phyloP scores from a whole-genome alignment of 2,888 invertebrate species.

The Synanthedon andrenaeformis region DNA sequence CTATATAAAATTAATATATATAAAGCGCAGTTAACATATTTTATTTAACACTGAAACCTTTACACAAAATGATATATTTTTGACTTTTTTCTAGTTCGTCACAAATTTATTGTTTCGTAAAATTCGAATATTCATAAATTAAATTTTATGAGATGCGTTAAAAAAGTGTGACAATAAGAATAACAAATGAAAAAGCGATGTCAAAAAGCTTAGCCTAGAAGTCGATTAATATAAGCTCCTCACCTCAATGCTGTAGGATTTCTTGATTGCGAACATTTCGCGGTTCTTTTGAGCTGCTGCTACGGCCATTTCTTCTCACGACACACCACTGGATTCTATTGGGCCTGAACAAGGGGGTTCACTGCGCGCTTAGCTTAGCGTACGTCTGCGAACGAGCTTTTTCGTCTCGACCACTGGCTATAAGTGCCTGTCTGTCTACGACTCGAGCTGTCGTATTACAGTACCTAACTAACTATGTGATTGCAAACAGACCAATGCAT shows the following conservation, averaged over 20 bases:
- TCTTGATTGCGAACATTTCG: conserved; percentile 97
- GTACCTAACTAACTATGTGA: conserved; percentile 72
- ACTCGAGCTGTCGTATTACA: conserved; percentile 68
- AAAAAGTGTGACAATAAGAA: too few species aligned
- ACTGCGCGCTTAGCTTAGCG: conserved; percentile 66
- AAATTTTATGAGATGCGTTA: too few species aligned
- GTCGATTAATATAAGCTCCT: conserved; percentile 45
- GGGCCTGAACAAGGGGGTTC: conserved; percentile 62
- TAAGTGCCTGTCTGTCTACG: conserved; percentile 69
- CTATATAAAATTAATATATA: too few species aligned
- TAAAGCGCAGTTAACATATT: too few species aligned
- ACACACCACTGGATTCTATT: conserved; percentile 61
- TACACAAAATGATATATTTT: too few species aligned
- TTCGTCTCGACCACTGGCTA: conserved; percentile 72
- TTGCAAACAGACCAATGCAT: conserved; percentile 79
- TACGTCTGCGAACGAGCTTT: conserved; percentile 63
- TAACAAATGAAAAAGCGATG: too few species aligned
- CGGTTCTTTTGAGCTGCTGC: conserved; percentile 94
- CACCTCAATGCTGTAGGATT: conserved; percentile 97
- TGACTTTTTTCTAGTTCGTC: too few species aligned
- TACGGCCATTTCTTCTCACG: conserved; percentile 79
- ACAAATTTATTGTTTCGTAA: too few species aligned
- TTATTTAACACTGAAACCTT: too few species aligned
- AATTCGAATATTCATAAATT: too few species aligned
- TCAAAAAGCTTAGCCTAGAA: too few species aligned